A percentile compares a stretch with the other conserved stretches of the same genome.
These are phyloP conservation scores for Sitophilus oryzae DNA, from an alignment of 1,140 invertebrate species.

Conservation along the genomic window DNA sequence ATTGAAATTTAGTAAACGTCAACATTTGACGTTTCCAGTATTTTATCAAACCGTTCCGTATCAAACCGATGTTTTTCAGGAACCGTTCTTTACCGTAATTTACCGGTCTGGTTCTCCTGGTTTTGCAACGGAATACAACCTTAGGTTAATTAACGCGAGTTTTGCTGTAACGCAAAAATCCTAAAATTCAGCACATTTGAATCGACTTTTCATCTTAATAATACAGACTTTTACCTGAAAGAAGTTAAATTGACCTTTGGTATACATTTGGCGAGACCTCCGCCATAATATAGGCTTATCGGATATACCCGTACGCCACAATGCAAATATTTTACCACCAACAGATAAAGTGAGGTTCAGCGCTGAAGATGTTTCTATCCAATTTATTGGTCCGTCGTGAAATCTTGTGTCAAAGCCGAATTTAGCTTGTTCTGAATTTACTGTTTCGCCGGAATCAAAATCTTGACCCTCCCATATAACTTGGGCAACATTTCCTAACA, in stretches of 20 bases:
- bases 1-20: too few relatives aligned
- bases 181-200: too few relatives aligned
- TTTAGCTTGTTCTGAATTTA: constrained; percentile 50
- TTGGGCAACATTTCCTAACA: constrained; percentile 47
- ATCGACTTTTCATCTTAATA: too few relatives aligned
- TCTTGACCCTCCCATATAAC: constrained; percentile 57
- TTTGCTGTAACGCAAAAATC: too few relatives aligned
- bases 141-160: too few relatives aligned
- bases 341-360: constrained; percentile 51
- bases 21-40: too few relatives aligned
- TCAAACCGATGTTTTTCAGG: too few relatives aligned
- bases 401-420: constrained; percentile 48
- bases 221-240: too few relatives aligned
- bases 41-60: too few relatives aligned
- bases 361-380: constrained; percentile 45
- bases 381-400: constrained; percentile 61
- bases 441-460: constrained; percentile 50
- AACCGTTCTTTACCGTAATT: too few relatives aligned
- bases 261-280: constrained; percentile 47
- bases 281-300: constrained; percentile 51
- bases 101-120: too few relatives aligned
- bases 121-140: too few relatives aligned
- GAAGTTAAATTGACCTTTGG: constrained; percentile 48
- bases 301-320: constrained; percentile 51
- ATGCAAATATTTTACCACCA: constrained; percentile 53